Base-by-base conservation (phyloP, 2,113 vertebrate genomes). In the Pterocles gutturalis region DNA sequence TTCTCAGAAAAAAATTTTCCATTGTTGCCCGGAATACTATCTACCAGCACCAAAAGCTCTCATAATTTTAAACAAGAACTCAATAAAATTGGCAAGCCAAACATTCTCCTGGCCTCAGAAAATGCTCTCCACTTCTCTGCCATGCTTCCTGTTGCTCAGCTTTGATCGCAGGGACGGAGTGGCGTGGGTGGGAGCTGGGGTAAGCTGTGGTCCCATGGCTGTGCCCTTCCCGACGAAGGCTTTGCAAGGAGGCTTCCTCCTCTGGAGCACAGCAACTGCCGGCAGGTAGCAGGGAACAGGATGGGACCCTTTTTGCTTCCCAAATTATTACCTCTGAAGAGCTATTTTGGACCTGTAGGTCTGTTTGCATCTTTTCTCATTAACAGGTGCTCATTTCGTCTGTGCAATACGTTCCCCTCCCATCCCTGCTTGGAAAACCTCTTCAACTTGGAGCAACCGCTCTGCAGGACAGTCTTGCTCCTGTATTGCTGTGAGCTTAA, bases 101-200 rank as follows among this genome's bases (percentile, higher is more conserved):
- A 53, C 51, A 22, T 31, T 28, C 43, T 24, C 33, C 22, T 34
- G 60, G 45, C 46, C 69, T 84, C 46, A 31, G 58, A 54, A 78
- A 84, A 72, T 1, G 10, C 28, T 58, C 13, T 60, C 51, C 33
- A 0, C 21, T 57, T 61, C 61, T 46, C 62, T 62, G 34, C 29
- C 14, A 4, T 77, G 53, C 17, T 21, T 64, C 28, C 34, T 48
- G 43, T 36, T 67, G 67, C 57, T 69, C 3, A 8, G 43, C 33
- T 48, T 67, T 71, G 53, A 36, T n/a, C 2, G 7, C 43, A 28
- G 0, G 0, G 54, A 15, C 2, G 9, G 70, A 34, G 21, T 29
- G n/a, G 28, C 36, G 22, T 0, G 2, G 48, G 5, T 14, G 43
- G 48, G 26, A 72, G 20, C n/a, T 16, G 72, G 66, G 70, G 5